Evolutionary conservation across 2,888 invertebrate species (phyloP).

Genomic region (Globia sparganii): DNA sequence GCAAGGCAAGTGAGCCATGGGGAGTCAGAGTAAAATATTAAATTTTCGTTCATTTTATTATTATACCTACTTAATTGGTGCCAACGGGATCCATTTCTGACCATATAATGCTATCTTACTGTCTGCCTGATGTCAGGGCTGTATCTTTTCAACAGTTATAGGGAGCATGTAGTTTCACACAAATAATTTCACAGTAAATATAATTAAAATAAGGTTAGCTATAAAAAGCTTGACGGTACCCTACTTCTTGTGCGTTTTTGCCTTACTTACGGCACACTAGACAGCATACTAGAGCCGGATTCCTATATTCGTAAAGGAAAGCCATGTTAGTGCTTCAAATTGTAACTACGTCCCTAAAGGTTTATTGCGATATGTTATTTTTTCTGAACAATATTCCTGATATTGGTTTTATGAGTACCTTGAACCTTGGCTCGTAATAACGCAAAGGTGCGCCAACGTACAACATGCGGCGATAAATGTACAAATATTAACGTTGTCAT

Average conservation of each 20-base stretch:
- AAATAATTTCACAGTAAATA: no score
- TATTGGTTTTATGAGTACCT: conserved; percentile 45
- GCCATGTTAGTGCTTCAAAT: conserved; percentile 17
- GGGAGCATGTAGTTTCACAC: not conserved
- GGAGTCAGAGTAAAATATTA: not conserved
- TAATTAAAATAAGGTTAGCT: not conserved
- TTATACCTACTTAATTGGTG: not conserved
- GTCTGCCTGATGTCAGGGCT: not conserved
- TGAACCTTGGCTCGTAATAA: conserved; percentile 38
- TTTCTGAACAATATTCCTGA: conserved; percentile 34
- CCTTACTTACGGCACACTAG: not conserved
- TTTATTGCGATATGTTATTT: conserved; percentile 42
- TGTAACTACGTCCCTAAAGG: conserved; percentile 16
- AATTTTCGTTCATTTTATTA: not conserved
- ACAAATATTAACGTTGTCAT: conserved; percentile 19
- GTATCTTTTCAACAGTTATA: not conserved
- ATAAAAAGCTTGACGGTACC: not conserved
- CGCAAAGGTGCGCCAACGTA: conserved; percentile 23
- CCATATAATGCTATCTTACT: not conserved
- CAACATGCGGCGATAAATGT: conserved; percentile 23
- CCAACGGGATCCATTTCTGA: not conserved
- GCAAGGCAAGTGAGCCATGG: conserved; percentile 27
- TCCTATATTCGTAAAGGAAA: conserved; percentile 12
- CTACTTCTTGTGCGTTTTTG: not conserved
- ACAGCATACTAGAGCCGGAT: not conserved